Percentiles rank a stretch among this genome's conserved stretches.
Conservation (phyloP, 2,113 vertebrate genomes). For the Gallinago undulata region DNA sequence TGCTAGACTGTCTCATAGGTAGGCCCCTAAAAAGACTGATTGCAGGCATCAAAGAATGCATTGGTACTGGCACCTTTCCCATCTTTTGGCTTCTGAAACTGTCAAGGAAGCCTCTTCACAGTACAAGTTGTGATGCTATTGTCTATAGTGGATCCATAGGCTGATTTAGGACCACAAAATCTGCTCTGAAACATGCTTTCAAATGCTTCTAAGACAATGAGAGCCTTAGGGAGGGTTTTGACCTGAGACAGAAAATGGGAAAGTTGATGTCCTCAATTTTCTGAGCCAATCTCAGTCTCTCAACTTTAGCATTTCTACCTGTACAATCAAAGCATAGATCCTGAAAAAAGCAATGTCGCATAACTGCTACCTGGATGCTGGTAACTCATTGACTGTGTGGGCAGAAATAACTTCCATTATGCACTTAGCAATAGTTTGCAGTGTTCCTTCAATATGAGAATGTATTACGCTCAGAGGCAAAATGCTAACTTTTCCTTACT, state of each 20-base stretch:
- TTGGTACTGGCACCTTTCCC: background rate
- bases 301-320: background rate
- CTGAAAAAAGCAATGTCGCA: background rate
- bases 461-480: background rate
- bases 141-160: background rate
- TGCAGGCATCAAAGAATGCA: background rate
- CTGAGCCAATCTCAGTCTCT: background rate
- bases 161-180: background rate
- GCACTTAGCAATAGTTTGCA: background rate
- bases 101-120: background rate
- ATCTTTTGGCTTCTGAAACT: background rate
- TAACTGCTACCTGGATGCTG: background rate
- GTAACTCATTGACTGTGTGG: background rate
- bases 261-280: background rate
- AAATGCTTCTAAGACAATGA: background rate
- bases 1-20: background rate
- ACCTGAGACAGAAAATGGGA: rapidly evolving
- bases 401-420: background rate
- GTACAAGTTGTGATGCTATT: background rate
- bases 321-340: background rate
- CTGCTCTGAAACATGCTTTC: background rate
- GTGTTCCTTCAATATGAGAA: background rate
- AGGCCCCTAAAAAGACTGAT: background rate
- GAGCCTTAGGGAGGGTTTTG: background rate
- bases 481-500: background rate